A percentile compares a stretch with the other conserved stretches of the same genome.
Conservation (phyloP, 1,140 invertebrate species). For the Cardiocondyla obscurior region DNA sequence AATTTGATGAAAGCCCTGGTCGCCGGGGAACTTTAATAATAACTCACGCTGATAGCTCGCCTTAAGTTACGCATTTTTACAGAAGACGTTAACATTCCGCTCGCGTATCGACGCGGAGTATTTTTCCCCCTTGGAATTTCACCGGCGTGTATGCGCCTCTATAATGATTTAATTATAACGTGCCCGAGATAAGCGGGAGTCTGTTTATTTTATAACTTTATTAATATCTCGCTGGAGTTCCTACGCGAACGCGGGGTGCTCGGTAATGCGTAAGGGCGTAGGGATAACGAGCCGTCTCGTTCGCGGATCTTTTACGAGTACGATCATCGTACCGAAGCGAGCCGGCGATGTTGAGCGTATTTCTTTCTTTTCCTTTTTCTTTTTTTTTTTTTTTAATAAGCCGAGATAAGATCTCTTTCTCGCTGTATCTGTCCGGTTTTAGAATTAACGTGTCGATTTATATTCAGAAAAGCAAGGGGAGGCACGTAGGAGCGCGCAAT, state of each 20-base stretch:
- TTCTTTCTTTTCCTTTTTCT: conserved; percentile 39
- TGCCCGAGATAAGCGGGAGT: neutral
- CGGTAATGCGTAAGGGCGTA: conserved; percentile 27
- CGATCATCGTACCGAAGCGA: conserved; percentile 30
- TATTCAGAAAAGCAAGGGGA: conserved; percentile 15
- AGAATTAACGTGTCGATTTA: conserved; percentile 45
- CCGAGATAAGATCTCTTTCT: conserved; percentile 38
- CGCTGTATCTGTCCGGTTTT: conserved; percentile 34
- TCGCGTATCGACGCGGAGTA: conserved; percentile 37
- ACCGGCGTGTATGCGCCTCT: neutral
- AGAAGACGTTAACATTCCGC: conserved; percentile 12
- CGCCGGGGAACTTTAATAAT: conserved; percentile 54
- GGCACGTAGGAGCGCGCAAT: neutral
- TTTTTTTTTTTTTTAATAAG: conserved; percentile 48
- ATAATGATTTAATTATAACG: conserved; percentile 59
- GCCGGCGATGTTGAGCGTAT: conserved; percentile 11
- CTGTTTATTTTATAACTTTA: conserved; percentile 55
- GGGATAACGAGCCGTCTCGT: conserved; percentile 36
- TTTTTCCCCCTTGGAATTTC: conserved; percentile 24
- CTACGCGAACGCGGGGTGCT: neutral
- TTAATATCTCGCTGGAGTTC: conserved; percentile 33
- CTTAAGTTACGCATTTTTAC: conserved; percentile 40
- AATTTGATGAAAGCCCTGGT: conserved; percentile 60
- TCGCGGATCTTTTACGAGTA: neutral
- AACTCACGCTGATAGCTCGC: conserved; percentile 35